Percentiles rank a stretch among this genome's conserved stretches.
Evolutionary conservation across 2,113 vertebrate species (phyloP).

Genomic region (Oryzias curvinotus): DNA sequence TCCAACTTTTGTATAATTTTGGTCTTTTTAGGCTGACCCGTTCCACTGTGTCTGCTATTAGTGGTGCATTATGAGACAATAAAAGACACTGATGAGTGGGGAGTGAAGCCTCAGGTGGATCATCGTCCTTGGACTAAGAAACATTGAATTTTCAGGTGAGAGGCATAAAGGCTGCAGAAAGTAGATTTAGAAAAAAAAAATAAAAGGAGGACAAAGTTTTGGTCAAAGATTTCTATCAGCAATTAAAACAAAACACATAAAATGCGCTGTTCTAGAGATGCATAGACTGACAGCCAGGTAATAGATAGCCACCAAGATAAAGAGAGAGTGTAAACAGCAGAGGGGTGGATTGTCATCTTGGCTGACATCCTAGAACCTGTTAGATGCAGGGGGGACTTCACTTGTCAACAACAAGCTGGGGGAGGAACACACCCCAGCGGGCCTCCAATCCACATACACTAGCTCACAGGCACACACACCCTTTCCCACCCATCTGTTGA

Average conservation of each 20-base stretch:
- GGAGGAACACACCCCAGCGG: conserved; percentile 47
- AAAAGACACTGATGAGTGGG: conserved; percentile 16
- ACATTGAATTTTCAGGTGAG: conserved; percentile 20
- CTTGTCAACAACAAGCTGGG: conserved; percentile 50
- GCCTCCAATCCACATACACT: conserved; percentile 13
- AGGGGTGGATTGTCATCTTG: conserved; percentile 56
- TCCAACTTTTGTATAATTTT: conserved; percentile 3
- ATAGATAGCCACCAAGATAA: conserved; percentile 5
- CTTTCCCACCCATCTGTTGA: conserved; percentile 61
- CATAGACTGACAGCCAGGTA: background rate
- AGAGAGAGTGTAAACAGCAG: conserved; percentile 38
- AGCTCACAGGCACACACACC: conserved; percentile 34
- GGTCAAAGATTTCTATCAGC: too few species aligned
- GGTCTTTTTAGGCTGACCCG: conserved; percentile 40
- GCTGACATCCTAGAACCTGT: conserved; percentile 47
- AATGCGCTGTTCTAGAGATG: too few species aligned
- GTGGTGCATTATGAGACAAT: conserved; percentile 20
- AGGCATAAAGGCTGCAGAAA: conserved; percentile 8
- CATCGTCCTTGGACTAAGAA: conserved; percentile 41
- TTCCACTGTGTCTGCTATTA: conserved; percentile 40
- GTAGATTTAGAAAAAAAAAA: background rate
- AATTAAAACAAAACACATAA: too few species aligned
- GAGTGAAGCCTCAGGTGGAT: conserved; percentile 36
- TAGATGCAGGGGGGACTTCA: conserved; percentile 39
- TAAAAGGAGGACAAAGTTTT: background rate